Evolutionary conservation across 2,888 invertebrate species (phyloP).

Genomic region (Rhamphomyia laevipes): DNA sequence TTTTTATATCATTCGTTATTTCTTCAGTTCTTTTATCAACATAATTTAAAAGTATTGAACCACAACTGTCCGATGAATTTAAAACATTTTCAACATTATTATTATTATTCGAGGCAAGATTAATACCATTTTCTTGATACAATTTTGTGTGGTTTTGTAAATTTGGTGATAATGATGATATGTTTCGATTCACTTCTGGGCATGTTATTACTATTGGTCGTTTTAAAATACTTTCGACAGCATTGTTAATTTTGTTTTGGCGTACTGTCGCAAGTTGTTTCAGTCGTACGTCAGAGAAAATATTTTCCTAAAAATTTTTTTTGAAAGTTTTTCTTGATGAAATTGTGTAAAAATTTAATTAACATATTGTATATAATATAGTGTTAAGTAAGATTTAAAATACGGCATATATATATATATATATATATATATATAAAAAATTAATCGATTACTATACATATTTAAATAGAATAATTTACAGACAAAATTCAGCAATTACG

Average conservation of each 20-base stretch:
- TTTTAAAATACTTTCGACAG: conserved; percentile 37
- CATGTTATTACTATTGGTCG: conserved; percentile 33
- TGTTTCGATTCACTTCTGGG: conserved; percentile 20
- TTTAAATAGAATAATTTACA: too few relatives aligned
- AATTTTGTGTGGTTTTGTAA: neutral
- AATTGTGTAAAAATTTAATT: too few relatives aligned
- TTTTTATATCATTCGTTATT: conserved; percentile 25
- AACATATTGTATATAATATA: too few relatives aligned
- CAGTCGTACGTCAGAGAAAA: conserved; percentile 37
- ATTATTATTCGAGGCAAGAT: neutral
- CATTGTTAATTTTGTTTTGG: conserved; percentile 42
- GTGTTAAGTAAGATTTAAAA: too few relatives aligned
- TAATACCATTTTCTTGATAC: neutral
- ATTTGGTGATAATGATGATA: neutral
- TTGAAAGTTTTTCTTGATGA: neutral
- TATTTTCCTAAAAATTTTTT: conserved; percentile 25
- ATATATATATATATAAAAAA: too few relatives aligned
- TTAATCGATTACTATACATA: too few relatives aligned
- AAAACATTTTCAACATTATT: conserved; percentile 8
- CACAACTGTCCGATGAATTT: conserved; percentile 27
- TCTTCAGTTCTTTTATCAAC: conserved; percentile 31
- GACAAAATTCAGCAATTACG: too few relatives aligned
- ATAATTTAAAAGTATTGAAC: conserved; percentile 29
- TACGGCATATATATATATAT: too few relatives aligned
- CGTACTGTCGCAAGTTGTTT: conserved; percentile 35